Evolutionary conservation across 2,888 invertebrate species (phyloP), one percentile per base, ranked within the genome.

Genomic region (Endomychus coccineus): DNA sequence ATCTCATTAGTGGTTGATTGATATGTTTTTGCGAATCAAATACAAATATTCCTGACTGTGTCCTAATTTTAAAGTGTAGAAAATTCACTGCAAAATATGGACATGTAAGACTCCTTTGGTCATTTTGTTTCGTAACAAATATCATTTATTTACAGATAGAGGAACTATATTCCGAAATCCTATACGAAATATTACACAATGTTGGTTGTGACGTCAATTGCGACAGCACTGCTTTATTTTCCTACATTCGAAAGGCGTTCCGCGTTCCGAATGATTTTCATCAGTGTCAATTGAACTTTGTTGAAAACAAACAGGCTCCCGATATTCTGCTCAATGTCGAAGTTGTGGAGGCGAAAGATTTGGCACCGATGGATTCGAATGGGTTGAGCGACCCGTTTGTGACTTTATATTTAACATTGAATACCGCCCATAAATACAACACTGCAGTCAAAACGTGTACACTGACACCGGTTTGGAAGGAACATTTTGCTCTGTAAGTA

Each of bases 311-410:
- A 62, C 83, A 88, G 70, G 82, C 88, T 1, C 89, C 89, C 0
- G 84, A 87, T 54, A 71, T 89, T 51, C 76, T 85, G 65, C 67
- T 90, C 25, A 88, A 89, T 59, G 81, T 90, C 6, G 87, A 89
- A 67, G 77, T 90, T 3, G 78, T 89, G 34, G 88, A 89, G 67
- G 88, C 86, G 2, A 88, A 87, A 68, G 87, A 88, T 52, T 66
- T 90, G 25, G 73, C 77, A 42, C 80, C 89, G 12, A 89, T 89
- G 66, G 90, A 90, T 63, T 78, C 88, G 0, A 90, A 86, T 59
- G 90, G 96, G n/a, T 75, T 91, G 47, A 94, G 94, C 53, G 97
- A 98, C 68, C 97, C 97, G 0, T 98, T 94, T 64, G 95, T 96
- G 38, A 95, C 95, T 45, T 75, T 97, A 56, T 90, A 81, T 61